Base-by-base conservation (phyloP, 2,888 invertebrate genomes). In the Chrysodeixis includens region DNA sequence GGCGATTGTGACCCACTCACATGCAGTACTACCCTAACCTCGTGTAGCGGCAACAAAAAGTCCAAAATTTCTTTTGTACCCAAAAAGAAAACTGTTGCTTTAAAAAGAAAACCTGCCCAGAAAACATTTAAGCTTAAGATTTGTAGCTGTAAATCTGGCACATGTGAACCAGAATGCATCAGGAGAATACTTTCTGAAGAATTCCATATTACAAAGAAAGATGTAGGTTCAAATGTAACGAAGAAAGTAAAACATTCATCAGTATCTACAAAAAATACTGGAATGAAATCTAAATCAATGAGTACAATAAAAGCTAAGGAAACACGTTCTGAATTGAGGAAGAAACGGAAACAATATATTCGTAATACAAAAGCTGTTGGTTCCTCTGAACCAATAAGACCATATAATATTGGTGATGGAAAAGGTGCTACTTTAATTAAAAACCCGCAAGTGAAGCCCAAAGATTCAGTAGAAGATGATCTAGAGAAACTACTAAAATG, bases 251-350 rank as follows among this genome's bases (percentile, higher is more conserved):
- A 18, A 14, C 30, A 60, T 1, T 8, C 26, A 35, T 78, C 78
- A 6, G 53, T 20, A 57, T 56, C 69, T 8, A 57, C 69, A 22
- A 54, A 35, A 8, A 62, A 20, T 56, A 22, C 32, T 12, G 35
- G 16, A 56, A 54, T 51, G 1, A 78, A 73, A 52, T 73, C 73
- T 20, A 73, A 78, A 35, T 73, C 73, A 40, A 35, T 78, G 59
- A 73, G 78, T 22, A 67, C 56, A 30, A 74, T 68, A 22, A 61
- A 35, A 59, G 16, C 56, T n/a, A 73, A 59, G 54, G 12, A 49
- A 20, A 74, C 35, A 20, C 1, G 14, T 20, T 53, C 40, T 6
- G 78, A 56, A n/a, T 51, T 56, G 22, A 52, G 20, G 9, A 46
- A 57, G 55, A 56, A 46, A 40, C 32, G 44, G 14, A 72, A 59